phyloP scores from a whole-genome alignment of 2,888 invertebrate species.

The Parelbella ahira region DNA sequence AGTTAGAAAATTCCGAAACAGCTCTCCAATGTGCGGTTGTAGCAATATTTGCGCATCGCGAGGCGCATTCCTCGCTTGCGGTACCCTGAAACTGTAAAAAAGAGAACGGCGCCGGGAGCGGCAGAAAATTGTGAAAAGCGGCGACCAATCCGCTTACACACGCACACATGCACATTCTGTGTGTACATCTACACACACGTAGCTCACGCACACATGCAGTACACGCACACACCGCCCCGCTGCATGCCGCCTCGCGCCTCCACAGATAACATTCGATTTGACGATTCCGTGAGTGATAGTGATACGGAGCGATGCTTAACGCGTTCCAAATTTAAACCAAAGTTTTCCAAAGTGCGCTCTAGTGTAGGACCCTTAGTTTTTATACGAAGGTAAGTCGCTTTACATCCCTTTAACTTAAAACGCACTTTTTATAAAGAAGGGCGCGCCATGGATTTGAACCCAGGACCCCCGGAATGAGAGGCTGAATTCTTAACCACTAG shows the following conservation, averaged over 20 bases:
- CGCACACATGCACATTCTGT: conserved; percentile 31
- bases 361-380: too few species aligned
- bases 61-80: conserved; percentile 5
- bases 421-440: too few species aligned
- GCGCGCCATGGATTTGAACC: too few species aligned
- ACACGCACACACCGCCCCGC: conserved; percentile 27
- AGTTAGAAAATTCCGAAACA: too few species aligned
- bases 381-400: too few species aligned
- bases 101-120: conserved; percentile 19
- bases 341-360: too few species aligned
- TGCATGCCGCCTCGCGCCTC: conserved; percentile 25
- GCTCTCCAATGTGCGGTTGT: too few species aligned
- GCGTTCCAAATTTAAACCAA: conserved; percentile 23
- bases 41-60: too few species aligned
- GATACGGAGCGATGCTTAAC: conserved; percentile 34
- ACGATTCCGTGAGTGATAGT: conserved; percentile 39
- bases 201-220: conserved; percentile 11
- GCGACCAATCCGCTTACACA: conserved; percentile 32
- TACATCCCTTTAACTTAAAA: too few species aligned
- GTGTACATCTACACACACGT: too few species aligned
- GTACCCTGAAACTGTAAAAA: conserved; percentile 27
- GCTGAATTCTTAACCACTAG: too few species aligned
- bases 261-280: conserved; percentile 35
- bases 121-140: conserved; percentile 35
- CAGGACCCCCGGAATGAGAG: too few species aligned